Conservation (phyloP, 2,888 invertebrate species). For the Oxytorus armatus region DNA sequence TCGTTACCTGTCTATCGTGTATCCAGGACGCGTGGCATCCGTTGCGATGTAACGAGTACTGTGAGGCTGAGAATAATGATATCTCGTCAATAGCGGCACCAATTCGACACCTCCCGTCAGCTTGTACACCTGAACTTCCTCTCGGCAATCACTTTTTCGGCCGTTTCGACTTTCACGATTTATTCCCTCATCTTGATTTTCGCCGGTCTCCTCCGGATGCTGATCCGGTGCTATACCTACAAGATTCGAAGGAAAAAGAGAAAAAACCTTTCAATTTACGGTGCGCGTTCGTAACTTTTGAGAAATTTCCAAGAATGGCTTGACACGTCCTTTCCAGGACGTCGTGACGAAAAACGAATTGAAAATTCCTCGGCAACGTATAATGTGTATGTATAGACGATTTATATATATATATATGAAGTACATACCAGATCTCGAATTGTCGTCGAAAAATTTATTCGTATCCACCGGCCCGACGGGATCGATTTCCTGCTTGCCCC, state of each 20-base stretch:
- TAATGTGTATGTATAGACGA: too few relatives aligned
- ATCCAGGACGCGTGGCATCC: slow-evolving; percentile 85
- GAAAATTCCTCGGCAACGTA: slow-evolving; percentile 21
- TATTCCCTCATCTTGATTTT: slow-evolving; percentile 19
- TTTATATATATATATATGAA: slow-evolving; percentile 1
- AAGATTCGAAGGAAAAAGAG: background rate
- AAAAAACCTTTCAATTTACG: background rate
- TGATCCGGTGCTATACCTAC: slow-evolving; percentile 53
- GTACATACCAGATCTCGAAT: slow-evolving; percentile 67
- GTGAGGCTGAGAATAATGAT: slow-evolving; percentile 76
- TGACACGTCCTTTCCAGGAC: background rate
- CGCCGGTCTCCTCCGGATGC: slow-evolving; percentile 44
- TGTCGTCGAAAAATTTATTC: slow-evolving; percentile 76
- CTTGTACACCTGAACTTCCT: slow-evolving; percentile 78
- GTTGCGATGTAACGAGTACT: slow-evolving; percentile 79
- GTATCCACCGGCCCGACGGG: slow-evolving; percentile 70
- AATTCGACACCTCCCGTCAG: slow-evolving; percentile 90
- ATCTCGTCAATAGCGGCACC: slow-evolving; percentile 90
- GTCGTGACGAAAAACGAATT: slow-evolving; percentile 31
- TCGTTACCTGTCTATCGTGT: slow-evolving; percentile 84
- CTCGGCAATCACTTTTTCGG: slow-evolving; percentile 71
- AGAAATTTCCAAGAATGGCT: background rate
- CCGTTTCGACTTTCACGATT: slow-evolving; percentile 24
- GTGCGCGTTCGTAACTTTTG: background rate
- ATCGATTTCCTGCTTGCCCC: slow-evolving; percentile 67